Evolutionary conservation across 2,113 vertebrate species (phyloP), one percentile per base, ranked within the genome.

Genomic region (Gila orcuttii): DNA sequence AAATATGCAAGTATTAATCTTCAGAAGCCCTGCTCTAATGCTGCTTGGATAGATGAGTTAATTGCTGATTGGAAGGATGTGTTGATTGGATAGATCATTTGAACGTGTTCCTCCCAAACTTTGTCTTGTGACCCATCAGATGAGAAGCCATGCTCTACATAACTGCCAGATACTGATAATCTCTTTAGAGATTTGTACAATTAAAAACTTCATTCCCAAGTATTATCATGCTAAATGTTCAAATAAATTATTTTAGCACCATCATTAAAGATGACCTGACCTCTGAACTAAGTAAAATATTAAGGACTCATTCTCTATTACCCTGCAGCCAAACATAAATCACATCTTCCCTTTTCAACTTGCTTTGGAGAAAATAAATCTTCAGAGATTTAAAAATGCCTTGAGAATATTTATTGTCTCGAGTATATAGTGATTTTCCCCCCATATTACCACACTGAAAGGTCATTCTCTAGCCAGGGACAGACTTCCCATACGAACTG

Each of bases 331-430:
- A 60, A 59, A 83, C 39, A 83, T 59, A 71, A 71, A 83, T 73
- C 50, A 73, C 64, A 83, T 36, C 81, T 39, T 83, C 68, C 28
- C 47, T 57, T 19, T 57, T 69, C 28, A 69, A 57, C 66, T 36
- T 36, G 79, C 47, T 55, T n/a, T 36, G 28, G 28, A 83, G 31
- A 59, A 73, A 55, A 17, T 83, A 73, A 71, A 73, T 83, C 66
- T 55, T 83, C 28, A n/a, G 66, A 83, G 81, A 71, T 83, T 55
- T 59, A 71, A 71, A 79, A 82, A 83, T 42, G 68, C 81, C 66
- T 73, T 59, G 31, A 73, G 81, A 83, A 83, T 83, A 83, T 83
- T 73, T 83, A 83, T 83, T 39, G 64, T 73, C 47, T 42, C 12
- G 23, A 59, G 47, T 25, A 6, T 55, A 59, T 57, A 73, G 81